phyloP scores from a whole-genome alignment of 2,888 invertebrate genomes.

The Ceraclea dissimilis region DNA sequence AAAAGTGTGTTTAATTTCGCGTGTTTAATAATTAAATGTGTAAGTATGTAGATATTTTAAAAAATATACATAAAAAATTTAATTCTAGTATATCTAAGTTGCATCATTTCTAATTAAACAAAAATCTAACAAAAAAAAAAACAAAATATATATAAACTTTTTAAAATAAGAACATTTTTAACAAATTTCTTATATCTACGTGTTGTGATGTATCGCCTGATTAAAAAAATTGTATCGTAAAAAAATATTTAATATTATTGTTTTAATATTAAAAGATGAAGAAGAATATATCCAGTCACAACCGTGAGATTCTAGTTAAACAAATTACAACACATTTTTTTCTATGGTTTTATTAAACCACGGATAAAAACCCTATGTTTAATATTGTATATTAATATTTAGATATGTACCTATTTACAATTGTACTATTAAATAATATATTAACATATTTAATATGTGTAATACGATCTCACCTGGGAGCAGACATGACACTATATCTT shows the following conservation, averaged over 20 bases:
- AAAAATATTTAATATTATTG: neutral
- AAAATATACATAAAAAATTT: conserved; percentile 1
- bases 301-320: conserved; percentile 22
- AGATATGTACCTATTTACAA: neutral
- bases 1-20: neutral
- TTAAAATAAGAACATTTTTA: conserved; percentile 19
- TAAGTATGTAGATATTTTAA: neutral
- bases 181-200: conserved; percentile 22
- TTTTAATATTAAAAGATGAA: neutral
- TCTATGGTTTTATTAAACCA: neutral
- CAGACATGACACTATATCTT: neutral
- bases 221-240: neutral
- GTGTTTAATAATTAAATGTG: neutral
- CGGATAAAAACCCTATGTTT: conserved; percentile 10
- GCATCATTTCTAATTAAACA: conserved; percentile 10
- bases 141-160: neutral
- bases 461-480: neutral
- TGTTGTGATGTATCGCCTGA: conserved; percentile 15
- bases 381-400: neutral
- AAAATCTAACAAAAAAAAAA: neutral
- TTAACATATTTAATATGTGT: too few relatives aligned
- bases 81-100: conserved; percentile 11
- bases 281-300: neutral
- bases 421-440: neutral
- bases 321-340: conserved; percentile 12